A percentile compares a stretch with the other conserved stretches of the same genome.
Conservation (phyloP, 1,140 invertebrate species). For the Leptinotarsa lineolata region DNA sequence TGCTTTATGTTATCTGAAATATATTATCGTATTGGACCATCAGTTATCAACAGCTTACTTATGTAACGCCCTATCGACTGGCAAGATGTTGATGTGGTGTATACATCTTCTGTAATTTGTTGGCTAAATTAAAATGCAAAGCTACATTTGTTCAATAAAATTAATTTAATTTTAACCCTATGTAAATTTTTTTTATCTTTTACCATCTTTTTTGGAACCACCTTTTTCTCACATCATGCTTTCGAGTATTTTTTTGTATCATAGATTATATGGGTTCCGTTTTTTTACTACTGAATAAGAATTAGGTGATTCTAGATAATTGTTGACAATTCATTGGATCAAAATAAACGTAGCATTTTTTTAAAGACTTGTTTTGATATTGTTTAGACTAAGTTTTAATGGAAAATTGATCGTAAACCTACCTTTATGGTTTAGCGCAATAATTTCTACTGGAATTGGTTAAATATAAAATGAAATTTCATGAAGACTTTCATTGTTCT, state of each 20-base stretch:
- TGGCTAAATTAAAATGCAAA: conserved; percentile 41
- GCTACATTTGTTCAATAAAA: conserved; percentile 46
- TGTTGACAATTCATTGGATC: conserved; percentile 48
- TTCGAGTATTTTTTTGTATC: conserved; percentile 22
- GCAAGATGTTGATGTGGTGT: conserved; percentile 44
- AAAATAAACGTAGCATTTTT: conserved; percentile 47
- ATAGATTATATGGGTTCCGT: conserved; percentile 17
- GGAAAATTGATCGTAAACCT: conserved; percentile 28
- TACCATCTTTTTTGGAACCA: conserved; percentile 37
- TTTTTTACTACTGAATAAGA: conserved; percentile 32
- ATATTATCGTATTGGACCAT: conserved; percentile 48
- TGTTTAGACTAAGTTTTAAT: conserved; percentile 47
- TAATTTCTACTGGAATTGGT: conserved; percentile 46
- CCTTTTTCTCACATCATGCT: conserved; percentile 34
- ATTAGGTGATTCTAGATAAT: conserved; percentile 42
- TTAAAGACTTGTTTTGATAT: conserved; percentile 52
- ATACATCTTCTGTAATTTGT: conserved; percentile 47
- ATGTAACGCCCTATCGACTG: conserved; percentile 38
- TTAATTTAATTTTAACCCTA: conserved; percentile 50
- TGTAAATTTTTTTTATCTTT: conserved; percentile 49
- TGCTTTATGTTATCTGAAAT: conserved; percentile 47
- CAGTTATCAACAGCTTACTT: conserved; percentile 49
- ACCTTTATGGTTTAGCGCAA: conserved; percentile 41
- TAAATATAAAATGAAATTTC: conserved; percentile 44
- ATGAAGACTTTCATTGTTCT: conserved; percentile 39